Base-by-base conservation (phyloP, 2,113 vertebrate genomes). In the Corythornis madagascariensis region DNA sequence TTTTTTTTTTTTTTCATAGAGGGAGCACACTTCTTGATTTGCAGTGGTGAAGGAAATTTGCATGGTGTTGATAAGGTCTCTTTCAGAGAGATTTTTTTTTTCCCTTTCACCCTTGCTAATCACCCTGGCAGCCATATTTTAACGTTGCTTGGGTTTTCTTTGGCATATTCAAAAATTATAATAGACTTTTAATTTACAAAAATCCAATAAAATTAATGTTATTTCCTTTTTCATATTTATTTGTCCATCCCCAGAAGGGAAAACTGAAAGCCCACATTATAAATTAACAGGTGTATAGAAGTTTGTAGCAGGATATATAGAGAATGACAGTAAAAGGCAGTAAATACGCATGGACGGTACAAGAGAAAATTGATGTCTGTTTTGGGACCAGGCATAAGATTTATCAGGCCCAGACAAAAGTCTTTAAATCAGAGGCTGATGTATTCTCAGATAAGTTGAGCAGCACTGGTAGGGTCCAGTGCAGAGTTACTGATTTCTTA, bases 391-490 rank as follows among this genome's bases (percentile, higher is more conserved):
- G 64, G 71, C 17, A 1, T 72, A 63, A 83, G 43, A 79, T 94
- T 94, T 67, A 80, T 84, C 77, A 66, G 35, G 63, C 45, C 17
- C 55, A 87, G 60, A 84, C 67, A 65, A 74, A 88, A 40, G 25
- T 73, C 69, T 94, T 91, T 83, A 88, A 79, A 78, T 84, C 81
- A 93, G 91, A 74, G 65, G 24, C 53, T 78, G 72, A 83, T 91
- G 16, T 60, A 78, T 91, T 76, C 76, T 86, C 47, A 56, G 85
- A 9, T 83, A 81, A 86, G 28, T 50, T 50, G 60, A 65, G 84
- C 73, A 84, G 43, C 56, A 13, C 64, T 85, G 47, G 63, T 47
- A 81, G 24, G 55, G 74, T 85, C 84, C 67, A 83, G 28, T 6
- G 29, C 11, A 72, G 57, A 83, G 82, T 43, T 78, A 85, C 67